Base-by-base conservation (phyloP, 2,888 invertebrate species). In the Steinernema hermaphroditum region DNA sequence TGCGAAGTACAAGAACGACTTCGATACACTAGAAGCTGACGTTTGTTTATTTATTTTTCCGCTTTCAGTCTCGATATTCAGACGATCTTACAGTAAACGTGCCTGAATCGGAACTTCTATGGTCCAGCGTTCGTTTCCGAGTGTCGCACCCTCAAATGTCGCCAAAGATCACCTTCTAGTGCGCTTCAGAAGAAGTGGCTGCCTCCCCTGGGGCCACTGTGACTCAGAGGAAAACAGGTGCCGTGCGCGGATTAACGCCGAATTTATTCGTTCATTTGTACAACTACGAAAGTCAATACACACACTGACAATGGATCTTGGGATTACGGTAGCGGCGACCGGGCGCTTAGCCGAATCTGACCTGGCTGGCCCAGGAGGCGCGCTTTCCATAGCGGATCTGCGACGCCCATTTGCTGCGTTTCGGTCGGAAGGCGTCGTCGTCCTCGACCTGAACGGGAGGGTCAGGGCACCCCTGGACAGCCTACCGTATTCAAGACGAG, bases 371-470 rank as follows among this genome's bases (percentile, higher is more conserved):
- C 62, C 62, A 62, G 32, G 62, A 62, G 2, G 32, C 62, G 62
- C 62, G 62, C 32, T 62, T 62, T 32, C 62, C 62, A 32, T 62
- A 62, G 27, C 62, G 62, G 32, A 62, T 62, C 62, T 62, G 62
- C 12, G 62, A 62, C 6, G 62, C 62, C 62, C 62, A 62, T 16
- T 62, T 62, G 62, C 62, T 62, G 62, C 62, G 62, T n/a, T 62
- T 62, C n/a, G 22, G 32, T 62, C 62, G 62, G 32, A 32, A 29
- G 14, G 32, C 22, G 62, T 62, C 62, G 29, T 62, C 62, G 1
- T 62, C 62, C 32, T 14, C 16, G 14, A 8, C 27, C 62, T 62
- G 62, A 62, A 62, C n/a, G n/a, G n/a, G n/a, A n/a, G n/a, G n/a
- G 9, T 46, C n/a, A 19, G n/a, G n/a, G 4, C 46, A 16, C 6